Conservation (phyloP, 2,888 invertebrate genomes). For the Lasioglossum vierecki region DNA sequence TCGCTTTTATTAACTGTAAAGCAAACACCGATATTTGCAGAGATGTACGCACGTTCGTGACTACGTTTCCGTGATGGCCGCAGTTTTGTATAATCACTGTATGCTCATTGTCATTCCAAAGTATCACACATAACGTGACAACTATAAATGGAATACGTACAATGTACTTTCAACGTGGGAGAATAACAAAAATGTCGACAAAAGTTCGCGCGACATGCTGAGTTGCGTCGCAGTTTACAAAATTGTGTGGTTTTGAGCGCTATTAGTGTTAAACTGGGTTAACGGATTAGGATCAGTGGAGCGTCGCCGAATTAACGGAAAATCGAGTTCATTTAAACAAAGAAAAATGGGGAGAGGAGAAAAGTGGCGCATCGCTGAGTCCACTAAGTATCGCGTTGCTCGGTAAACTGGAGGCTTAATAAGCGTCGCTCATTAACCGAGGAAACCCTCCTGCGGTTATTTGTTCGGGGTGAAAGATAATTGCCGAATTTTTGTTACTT, state of each 20-base stretch:
- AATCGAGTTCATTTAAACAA: neutral
- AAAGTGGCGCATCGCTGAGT: neutral
- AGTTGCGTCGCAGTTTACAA: neutral
- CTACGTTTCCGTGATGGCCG: neutral
- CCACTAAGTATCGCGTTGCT: constrained; percentile 1
- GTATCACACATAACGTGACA: neutral
- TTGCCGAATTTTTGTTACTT: constrained; percentile 10
- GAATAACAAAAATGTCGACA: neutral
- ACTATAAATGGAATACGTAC: neutral
- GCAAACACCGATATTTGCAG: too few relatives aligned
- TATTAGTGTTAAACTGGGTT: neutral
- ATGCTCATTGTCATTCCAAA: neutral
- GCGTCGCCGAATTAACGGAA: neutral
- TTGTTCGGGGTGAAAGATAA: neutral
- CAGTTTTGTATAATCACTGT: neutral
- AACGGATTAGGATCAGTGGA: neutral
- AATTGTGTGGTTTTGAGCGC: neutral
- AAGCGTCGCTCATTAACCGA: neutral
- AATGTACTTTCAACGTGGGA: neutral
- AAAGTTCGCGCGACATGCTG: neutral
- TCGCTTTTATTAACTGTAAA: too few relatives aligned
- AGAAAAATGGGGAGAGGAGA: neutral
- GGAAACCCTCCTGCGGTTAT: neutral
- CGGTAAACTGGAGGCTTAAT: constrained; percentile 3
- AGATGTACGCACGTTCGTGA: neutral